phyloP scores from a whole-genome alignment of 2,797 vertebrate species.

The Alca torda region DNA sequence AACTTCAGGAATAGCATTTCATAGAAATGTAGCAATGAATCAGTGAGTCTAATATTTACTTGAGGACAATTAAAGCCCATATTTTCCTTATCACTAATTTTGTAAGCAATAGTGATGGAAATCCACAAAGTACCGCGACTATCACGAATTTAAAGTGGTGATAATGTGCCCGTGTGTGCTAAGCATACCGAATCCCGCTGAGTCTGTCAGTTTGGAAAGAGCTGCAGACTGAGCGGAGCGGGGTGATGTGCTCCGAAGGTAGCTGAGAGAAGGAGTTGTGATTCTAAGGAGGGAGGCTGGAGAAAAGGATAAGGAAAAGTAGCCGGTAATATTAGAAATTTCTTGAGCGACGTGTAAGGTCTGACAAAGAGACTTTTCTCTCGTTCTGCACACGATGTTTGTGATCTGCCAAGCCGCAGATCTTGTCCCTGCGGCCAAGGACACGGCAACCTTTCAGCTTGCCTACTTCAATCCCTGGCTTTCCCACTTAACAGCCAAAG shows the following conservation, averaged over 20 bases:
- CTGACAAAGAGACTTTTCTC: background rate
- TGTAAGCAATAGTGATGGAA: background rate
- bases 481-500: background rate
- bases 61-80: background rate
- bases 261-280: background rate
- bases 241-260: background rate
- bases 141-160: background rate
- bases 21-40: background rate
- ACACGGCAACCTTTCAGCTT: background rate
- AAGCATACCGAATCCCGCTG: background rate
- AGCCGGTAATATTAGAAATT: background rate
- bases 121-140: background rate
- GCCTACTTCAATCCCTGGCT: background rate
- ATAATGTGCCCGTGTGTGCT: background rate
- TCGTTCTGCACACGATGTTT: background rate
- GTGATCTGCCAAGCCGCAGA: background rate
- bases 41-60: background rate
- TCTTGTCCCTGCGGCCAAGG: background rate
- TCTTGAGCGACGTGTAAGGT: background rate
- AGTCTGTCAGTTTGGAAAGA: background rate
- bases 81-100: background rate
- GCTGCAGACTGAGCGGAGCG: background rate
- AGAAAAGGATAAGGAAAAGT: background rate
- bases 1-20: background rate
- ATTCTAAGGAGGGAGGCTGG: background rate